Evolutionary conservation across 2,113 vertebrate genomes (phyloP).

Genomic region (Muscicapa adusta): DNA sequence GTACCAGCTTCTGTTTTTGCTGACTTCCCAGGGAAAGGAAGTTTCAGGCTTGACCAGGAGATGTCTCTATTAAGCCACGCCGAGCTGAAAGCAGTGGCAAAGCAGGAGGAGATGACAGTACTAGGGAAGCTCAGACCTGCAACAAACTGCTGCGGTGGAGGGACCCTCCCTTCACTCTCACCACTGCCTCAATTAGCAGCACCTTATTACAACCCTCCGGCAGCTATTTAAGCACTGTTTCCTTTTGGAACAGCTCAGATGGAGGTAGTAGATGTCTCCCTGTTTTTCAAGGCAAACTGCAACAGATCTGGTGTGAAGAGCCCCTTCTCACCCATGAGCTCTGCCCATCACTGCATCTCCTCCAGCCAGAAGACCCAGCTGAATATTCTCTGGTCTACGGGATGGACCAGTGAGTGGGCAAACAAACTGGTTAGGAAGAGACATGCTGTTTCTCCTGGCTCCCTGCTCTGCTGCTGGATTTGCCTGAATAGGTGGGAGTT

Average conservation of each 20-base stretch:
- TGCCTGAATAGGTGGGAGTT: background rate
- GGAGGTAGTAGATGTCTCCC: background rate
- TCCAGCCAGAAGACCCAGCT: background rate
- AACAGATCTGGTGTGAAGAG: background rate
- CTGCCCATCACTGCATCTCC: background rate
- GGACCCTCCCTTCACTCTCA: background rate
- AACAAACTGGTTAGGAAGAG: background rate
- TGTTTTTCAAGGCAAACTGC: background rate
- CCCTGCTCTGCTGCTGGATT: background rate
- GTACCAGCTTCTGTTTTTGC: background rate
- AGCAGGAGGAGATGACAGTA: background rate
- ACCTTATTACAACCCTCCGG: background rate
- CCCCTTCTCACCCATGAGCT: background rate
- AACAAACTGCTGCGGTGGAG: background rate
- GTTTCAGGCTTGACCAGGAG: constrained; percentile 36
- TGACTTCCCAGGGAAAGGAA: background rate
- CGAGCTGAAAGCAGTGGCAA: background rate
- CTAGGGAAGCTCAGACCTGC: background rate
- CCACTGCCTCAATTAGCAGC: background rate
- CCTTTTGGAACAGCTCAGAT: background rate
- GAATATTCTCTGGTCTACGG: background rate
- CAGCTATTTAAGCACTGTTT: background rate
- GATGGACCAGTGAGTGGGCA: background rate
- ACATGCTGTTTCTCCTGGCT: background rate
- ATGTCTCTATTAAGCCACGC: constrained; percentile 42